Conservation (phyloP, 2,888 invertebrate genomes). For the Lutraria lutraria region DNA sequence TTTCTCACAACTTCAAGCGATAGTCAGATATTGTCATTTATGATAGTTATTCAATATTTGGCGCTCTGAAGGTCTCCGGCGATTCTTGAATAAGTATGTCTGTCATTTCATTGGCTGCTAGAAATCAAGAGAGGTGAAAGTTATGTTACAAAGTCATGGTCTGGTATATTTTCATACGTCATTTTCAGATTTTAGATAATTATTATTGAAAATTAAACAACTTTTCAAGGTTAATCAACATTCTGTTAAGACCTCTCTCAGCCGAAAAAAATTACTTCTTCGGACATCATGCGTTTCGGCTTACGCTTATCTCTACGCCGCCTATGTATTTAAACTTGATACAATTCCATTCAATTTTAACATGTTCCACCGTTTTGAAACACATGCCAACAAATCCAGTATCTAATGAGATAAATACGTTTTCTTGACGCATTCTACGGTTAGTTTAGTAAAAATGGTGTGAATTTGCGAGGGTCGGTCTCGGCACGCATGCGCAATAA, state of each 20-base stretch:
- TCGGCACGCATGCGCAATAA: slow-evolving; percentile 64
- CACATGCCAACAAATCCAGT: slow-evolving; percentile 62
- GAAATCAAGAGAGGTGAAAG: too few relatives aligned
- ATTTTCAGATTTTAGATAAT: background rate
- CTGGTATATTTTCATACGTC: background rate
- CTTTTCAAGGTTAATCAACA: background rate
- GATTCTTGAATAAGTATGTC: too few relatives aligned
- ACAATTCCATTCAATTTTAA: slow-evolving; percentile 46
- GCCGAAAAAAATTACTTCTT: background rate
- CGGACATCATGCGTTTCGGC: slow-evolving; percentile 7
- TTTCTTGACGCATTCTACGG: slow-evolving; percentile 69
- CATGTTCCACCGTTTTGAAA: slow-evolving; percentile 45
- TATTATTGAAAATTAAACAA: background rate
- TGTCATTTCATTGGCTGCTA: too few relatives aligned
- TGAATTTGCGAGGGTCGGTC: slow-evolving; percentile 72
- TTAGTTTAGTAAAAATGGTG: slow-evolving; percentile 70
- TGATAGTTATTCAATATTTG: background rate
- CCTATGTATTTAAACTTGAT: slow-evolving; percentile 46
- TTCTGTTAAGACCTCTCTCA: background rate
- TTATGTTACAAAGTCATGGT: background rate
- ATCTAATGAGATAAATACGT: slow-evolving; percentile 66
- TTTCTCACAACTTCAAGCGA: slow-evolving; percentile 3
- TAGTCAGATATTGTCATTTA: background rate
- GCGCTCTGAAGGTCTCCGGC: too few relatives aligned
- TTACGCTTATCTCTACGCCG: slow-evolving; percentile 21